phyloP scores from a whole-genome alignment of 2,113 vertebrate species.

The Diadophis punctatus region DNA sequence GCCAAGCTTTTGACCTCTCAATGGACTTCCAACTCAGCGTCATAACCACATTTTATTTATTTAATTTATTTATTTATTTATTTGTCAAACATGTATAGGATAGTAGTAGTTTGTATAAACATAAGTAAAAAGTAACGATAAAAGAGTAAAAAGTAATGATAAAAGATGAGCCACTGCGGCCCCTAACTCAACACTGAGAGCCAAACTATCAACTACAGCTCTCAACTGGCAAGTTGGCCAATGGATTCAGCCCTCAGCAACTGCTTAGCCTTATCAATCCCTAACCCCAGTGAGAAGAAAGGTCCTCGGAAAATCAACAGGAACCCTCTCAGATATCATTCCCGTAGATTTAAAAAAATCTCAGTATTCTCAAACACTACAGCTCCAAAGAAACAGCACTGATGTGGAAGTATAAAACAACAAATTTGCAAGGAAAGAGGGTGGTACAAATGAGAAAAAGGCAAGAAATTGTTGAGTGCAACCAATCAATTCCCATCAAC shows the following conservation, averaged over 20 bases:
- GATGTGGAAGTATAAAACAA: background rate
- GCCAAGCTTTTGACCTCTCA: background rate
- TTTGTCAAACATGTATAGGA: no score
- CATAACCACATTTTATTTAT: no score
- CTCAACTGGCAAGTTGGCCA: background rate
- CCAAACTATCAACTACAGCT: background rate
- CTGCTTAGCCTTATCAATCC: background rate
- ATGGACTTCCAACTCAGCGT: background rate
- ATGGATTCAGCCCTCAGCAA: background rate
- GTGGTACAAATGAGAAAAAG: background rate
- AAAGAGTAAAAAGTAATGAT: no score
- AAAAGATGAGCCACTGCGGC: background rate
- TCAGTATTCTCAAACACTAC: background rate
- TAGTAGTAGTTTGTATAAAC: no score
- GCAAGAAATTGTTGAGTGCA: background rate
- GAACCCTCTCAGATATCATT: background rate
- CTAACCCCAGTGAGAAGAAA: background rate
- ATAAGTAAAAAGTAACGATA: no score
- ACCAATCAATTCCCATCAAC: conserved; percentile 6
- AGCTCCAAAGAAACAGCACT: background rate
- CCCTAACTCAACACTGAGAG: background rate
- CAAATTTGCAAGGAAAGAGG: background rate
- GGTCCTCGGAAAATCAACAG: background rate
- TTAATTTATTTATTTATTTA: no score
- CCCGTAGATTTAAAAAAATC: background rate